Evolutionary conservation across 1,140 invertebrate species (phyloP).

Genomic region (Drosophila virilis): DNA sequence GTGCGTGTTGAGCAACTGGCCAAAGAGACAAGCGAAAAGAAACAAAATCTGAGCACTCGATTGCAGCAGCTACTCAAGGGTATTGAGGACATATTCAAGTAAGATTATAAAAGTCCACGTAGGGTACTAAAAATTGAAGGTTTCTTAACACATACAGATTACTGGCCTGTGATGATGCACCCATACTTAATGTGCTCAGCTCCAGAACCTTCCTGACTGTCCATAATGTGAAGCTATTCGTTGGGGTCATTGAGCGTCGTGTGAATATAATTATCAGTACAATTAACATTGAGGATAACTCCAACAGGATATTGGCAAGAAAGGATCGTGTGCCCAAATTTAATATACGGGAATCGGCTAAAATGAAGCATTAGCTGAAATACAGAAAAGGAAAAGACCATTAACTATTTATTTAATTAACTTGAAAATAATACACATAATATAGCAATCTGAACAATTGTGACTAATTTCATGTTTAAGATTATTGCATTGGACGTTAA

Average conservation of each 20-base stretch:
- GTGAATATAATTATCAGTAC: constrained; percentile 86
- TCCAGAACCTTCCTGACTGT: constrained; percentile 87
- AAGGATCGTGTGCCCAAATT: constrained; percentile 83
- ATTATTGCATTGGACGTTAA: constrained; percentile 41
- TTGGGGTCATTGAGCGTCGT: constrained; percentile 89
- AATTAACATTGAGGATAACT: constrained; percentile 85
- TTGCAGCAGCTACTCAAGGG: constrained; percentile 86
- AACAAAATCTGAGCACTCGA: constrained; percentile 78
- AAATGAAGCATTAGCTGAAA: constrained; percentile 61
- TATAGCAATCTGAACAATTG: constrained; percentile 34
- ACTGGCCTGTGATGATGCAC: constrained; percentile 88
- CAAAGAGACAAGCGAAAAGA: constrained; percentile 63
- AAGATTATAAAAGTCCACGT: not conserved
- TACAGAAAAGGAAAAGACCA: constrained; percentile 1
- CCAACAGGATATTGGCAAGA: constrained; percentile 78
- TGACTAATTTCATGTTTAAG: constrained; percentile 33
- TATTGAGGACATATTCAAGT: constrained; percentile 86
- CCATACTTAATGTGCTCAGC: constrained; percentile 89
- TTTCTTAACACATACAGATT: constrained; percentile 55
- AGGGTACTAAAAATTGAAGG: too few relatives aligned
- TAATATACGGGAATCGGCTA: constrained; percentile 80
- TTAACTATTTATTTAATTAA: constrained; percentile 40
- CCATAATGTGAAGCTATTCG: constrained; percentile 90
- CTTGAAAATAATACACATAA: constrained; percentile 25
- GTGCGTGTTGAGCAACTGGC: constrained; percentile 53